phyloP scores from a whole-genome alignment of 2,113 vertebrate genomes.

The Xyrauchen texanus region DNA sequence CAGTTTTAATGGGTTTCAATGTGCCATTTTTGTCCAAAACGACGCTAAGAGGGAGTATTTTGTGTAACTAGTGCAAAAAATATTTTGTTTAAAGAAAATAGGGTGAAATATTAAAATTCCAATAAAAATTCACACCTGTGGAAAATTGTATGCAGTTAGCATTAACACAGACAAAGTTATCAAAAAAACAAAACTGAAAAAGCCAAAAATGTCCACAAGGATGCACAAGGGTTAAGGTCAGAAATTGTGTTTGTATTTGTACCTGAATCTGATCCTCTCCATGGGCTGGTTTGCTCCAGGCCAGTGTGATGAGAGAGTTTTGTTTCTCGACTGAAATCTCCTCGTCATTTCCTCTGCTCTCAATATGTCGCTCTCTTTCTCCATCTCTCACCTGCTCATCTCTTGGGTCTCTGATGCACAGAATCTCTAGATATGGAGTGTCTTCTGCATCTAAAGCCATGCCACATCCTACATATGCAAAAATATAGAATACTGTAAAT shows the following conservation, averaged over 20 bases:
- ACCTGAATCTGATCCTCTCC: constrained; percentile 27
- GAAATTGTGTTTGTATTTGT: neutral
- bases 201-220: no score
- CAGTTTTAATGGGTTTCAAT: no score
- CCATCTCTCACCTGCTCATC: neutral
- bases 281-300: constrained; percentile 71
- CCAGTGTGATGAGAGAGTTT: constrained; percentile 71
- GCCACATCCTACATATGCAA: constrained; percentile 42
- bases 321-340: constrained; percentile 63
- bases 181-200: no score
- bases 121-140: no score
- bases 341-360: constrained; percentile 25
- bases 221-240: no score
- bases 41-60: no score
- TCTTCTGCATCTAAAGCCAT: constrained; percentile 59
- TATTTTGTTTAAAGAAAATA: no score
- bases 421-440: constrained; percentile 74
- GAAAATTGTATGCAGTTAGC: no score
- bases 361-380: neutral
- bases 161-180: no score
- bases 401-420: constrained; percentile 44
- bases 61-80: no score
- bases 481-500: neutral
- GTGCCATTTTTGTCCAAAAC: no score
- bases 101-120: no score